Evolutionary conservation across 2,888 invertebrate genomes (phyloP).

Genomic region (Chironomus tentans): DNA sequence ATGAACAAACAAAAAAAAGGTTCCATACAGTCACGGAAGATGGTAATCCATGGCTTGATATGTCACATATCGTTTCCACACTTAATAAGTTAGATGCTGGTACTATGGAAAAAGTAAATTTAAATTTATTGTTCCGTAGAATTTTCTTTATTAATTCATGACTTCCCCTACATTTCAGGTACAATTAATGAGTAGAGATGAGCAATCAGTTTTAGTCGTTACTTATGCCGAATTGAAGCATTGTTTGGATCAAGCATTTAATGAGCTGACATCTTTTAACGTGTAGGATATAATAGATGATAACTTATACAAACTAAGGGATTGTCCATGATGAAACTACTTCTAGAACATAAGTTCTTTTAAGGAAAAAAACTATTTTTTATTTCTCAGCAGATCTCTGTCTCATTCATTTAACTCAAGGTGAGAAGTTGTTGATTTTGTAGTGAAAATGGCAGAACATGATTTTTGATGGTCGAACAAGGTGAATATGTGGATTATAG

Average conservation of each 20-base stretch:
- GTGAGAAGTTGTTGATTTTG: not conserved
- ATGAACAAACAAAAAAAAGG: not conserved
- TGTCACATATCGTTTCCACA: conserved; percentile 88
- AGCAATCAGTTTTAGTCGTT: conserved; percentile 91
- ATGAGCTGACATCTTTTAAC: conserved; percentile 52
- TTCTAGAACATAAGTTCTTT: not conserved
- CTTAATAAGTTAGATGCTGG: conserved; percentile 88
- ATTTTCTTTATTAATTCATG: conserved; percentile 24
- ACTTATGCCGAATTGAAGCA: conserved; percentile 92
- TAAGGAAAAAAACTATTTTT: not conserved
- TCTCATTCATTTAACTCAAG: not conserved
- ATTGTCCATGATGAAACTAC: conserved; percentile 1
- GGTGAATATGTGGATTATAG: too few species aligned
- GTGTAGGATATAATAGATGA: conserved; percentile 4
- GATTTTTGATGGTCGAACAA: not conserved
- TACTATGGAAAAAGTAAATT: conserved; percentile 61
- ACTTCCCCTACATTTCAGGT: conserved; percentile 50
- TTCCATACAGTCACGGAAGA: conserved; percentile 93
- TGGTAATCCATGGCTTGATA: conserved; percentile 91
- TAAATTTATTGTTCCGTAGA: not conserved
- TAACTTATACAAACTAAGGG: not conserved
- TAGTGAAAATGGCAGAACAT: not conserved
- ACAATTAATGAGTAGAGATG: conserved; percentile 91
- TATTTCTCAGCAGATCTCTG: not conserved
- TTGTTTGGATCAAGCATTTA: conserved; percentile 87